These are phyloP conservation scores for Cyclopterus lumpus DNA, from an alignment of 2,797 vertebrate species.

Conservation along the genomic window DNA sequence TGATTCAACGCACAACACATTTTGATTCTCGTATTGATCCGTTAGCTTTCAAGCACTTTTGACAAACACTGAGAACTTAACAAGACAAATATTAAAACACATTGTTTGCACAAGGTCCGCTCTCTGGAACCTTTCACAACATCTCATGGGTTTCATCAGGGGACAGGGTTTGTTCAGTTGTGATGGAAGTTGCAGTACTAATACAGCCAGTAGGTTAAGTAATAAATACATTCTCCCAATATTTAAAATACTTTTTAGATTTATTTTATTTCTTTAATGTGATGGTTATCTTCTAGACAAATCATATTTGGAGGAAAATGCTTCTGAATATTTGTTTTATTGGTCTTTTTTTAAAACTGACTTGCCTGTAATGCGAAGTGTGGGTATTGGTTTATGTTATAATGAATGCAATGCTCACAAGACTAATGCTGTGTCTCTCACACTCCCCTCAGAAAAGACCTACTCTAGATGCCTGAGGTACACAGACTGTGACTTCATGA, in stretches of 20 bases:
- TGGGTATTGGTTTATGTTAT: background rate
- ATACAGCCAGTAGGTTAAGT: background rate
- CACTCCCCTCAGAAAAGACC: constrained; percentile 11
- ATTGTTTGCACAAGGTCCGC: background rate
- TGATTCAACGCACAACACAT: background rate
- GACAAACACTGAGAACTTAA: background rate
- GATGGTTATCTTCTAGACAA: background rate
- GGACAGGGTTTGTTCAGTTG: background rate
- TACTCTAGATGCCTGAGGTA: constrained; percentile 32
- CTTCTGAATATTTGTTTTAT: background rate
- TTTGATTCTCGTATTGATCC: background rate
- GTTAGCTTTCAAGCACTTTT: background rate
- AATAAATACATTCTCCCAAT: background rate
- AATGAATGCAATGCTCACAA: background rate
- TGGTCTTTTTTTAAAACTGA: background rate
- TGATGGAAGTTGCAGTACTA: background rate
- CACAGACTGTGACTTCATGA: constrained; percentile 42
- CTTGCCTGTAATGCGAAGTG: background rate
- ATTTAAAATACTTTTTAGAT: background rate
- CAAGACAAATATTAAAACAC: background rate
- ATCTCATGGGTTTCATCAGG: background rate
- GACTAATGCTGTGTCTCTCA: background rate
- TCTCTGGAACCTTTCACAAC: background rate
- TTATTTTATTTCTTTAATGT: background rate
- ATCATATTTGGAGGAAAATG: background rate